phyloP scores from a whole-genome alignment of 2,797 vertebrate species.

The Pipistrellus kuhlii region DNA sequence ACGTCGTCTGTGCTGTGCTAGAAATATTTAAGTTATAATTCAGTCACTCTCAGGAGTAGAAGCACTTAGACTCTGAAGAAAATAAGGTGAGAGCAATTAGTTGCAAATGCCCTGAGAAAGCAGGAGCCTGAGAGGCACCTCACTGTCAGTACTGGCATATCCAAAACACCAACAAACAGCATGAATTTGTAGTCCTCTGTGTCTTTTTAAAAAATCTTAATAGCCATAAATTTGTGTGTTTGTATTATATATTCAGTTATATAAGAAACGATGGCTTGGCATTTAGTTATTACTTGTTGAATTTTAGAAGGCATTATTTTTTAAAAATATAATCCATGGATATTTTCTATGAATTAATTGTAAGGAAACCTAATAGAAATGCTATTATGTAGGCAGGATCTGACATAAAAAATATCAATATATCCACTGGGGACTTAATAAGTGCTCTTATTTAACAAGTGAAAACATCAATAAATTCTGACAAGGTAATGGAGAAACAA shows the following conservation, averaged over 20 bases:
- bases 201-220: slow-evolving; percentile 6
- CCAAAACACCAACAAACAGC: not conserved
- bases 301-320: not conserved
- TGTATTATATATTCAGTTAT: not conserved
- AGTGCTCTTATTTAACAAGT: not conserved
- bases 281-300: not conserved
- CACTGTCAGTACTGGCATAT: too few relatives aligned
- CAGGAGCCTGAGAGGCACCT: not conserved
- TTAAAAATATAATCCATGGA: not conserved
- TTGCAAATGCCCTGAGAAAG: accelerated
- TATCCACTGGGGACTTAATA: not conserved
- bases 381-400: not conserved
- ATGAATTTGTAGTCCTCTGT: not conserved
- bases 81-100: not conserved
- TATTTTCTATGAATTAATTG: slow-evolving; percentile 1
- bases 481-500: not conserved
- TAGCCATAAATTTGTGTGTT: not conserved
- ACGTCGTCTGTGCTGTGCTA: not conserved
- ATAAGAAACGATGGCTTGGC: not conserved
- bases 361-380: not conserved
- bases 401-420: not conserved
- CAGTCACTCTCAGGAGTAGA: slow-evolving; percentile 18
- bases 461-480: not conserved
- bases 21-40: slow-evolving; percentile 62
- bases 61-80: slow-evolving; percentile 31